Percentiles rank a stretch among this genome's conserved stretches.
Evolutionary conservation across 2,113 vertebrate genomes (phyloP).

Genomic region (Vidua macroura): DNA sequence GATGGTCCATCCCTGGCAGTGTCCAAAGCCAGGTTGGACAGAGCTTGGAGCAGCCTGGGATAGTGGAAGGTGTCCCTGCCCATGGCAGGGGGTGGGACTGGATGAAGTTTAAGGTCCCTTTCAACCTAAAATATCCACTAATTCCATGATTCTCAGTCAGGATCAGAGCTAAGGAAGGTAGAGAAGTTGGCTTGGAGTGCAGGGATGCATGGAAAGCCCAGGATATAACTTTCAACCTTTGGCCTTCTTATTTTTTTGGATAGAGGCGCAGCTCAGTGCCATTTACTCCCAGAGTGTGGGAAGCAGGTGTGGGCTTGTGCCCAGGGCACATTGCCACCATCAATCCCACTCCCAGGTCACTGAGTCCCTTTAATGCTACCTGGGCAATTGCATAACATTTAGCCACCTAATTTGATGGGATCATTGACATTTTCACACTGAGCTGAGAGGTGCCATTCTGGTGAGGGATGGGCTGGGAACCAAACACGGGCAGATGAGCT

Average conservation of each 20-base stretch:
- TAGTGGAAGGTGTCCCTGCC: not conserved
- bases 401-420: not conserved
- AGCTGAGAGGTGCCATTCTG: not conserved
- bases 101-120: not conserved
- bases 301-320: not conserved
- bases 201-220: not conserved
- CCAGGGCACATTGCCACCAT: not conserved
- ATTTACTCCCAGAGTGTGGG: not conserved
- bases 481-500: not conserved
- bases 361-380: not conserved
- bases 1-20: not conserved
- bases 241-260: not conserved
- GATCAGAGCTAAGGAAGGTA: not conserved
- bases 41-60: not conserved
- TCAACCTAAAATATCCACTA: not conserved
- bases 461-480: not conserved
- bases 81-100: not conserved
- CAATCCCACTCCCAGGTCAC: not conserved
- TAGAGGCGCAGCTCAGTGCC: not conserved
- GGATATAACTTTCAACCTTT: not conserved
- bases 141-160: not conserved
- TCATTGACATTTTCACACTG: not conserved
- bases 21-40: not conserved
- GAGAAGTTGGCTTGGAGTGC: not conserved
- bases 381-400: not conserved